These are phyloP conservation scores for Actinernus sp. DNA, from an alignment of 92 coral and sea anemone species.

Conservation along the genomic window DNA sequence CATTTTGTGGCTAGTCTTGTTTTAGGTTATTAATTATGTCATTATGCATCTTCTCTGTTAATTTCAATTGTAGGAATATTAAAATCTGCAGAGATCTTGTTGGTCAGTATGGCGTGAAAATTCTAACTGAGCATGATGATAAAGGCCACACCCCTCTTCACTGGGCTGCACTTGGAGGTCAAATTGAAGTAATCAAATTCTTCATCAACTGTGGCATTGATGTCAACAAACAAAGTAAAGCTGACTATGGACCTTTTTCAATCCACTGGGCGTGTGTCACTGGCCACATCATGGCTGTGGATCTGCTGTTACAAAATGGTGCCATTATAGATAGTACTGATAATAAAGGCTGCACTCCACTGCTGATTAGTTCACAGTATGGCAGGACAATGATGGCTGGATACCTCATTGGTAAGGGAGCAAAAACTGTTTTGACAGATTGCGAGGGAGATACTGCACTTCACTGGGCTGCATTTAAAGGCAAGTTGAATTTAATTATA, in stretches of 20 bases:
- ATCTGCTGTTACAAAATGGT: slow-evolving; percentile 93
- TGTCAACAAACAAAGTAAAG: slow-evolving; percentile 82
- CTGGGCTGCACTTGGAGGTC: slow-evolving; percentile 97
- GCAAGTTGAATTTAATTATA: too few relatives aligned
- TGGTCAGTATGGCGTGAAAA: slow-evolving; percentile 79
- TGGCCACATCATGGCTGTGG: slow-evolving; percentile 94
- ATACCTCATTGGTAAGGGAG: slow-evolving; percentile 96
- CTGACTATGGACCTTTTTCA: slow-evolving; percentile 93
- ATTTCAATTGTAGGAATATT: slow-evolving; percentile 58
- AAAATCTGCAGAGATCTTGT: slow-evolving; percentile 81
- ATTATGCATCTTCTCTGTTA: background rate
- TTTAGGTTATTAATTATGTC: background rate
- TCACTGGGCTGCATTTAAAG: slow-evolving; percentile 99
- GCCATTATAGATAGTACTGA: slow-evolving; percentile 83
- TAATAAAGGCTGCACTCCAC: slow-evolving; percentile 95
- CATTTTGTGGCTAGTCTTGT: background rate
- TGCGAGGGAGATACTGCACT: slow-evolving; percentile 94
- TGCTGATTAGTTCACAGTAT: slow-evolving; percentile 91
- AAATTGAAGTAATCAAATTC: slow-evolving; percentile 76
- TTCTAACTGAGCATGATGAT: slow-evolving; percentile 75
- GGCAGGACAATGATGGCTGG: slow-evolving; percentile 94
- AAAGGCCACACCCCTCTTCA: slow-evolving; percentile 95
- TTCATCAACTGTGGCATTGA: slow-evolving; percentile 91
- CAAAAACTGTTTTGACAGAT: slow-evolving; percentile 84
- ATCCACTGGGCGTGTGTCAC: slow-evolving; percentile 99